Conservation (phyloP, 2,888 invertebrate species). For the Acrocyrtus sp. region DNA sequence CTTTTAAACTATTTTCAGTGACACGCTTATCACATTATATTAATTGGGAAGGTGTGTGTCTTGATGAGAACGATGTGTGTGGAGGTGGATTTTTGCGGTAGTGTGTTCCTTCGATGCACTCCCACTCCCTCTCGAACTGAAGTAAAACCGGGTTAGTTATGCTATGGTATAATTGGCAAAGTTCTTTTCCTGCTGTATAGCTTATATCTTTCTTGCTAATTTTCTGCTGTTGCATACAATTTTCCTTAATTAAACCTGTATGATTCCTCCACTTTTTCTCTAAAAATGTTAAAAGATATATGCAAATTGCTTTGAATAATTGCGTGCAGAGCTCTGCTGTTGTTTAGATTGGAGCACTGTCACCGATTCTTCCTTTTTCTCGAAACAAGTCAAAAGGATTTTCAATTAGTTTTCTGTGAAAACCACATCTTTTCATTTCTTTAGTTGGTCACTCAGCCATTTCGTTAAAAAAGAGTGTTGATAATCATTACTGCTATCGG, state of each 20-base stretch:
- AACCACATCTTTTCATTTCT: neutral
- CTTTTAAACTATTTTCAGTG: neutral
- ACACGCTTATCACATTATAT: conserved; percentile 23
- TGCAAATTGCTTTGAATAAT: neutral
- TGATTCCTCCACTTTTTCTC: conserved; percentile 14
- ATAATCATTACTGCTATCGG: neutral
- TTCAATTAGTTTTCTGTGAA: neutral
- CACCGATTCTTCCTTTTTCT: neutral
- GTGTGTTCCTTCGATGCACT: neutral
- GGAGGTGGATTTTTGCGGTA: too few species aligned
- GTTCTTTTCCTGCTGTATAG: too few species aligned
- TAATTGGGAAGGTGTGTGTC: conserved; percentile 20
- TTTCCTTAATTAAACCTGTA: conserved; percentile 33
- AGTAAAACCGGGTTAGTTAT: conserved; percentile 32
- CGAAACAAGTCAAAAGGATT: neutral
- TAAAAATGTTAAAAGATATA: too few species aligned
- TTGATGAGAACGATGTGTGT: neutral
- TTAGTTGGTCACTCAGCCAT: neutral
- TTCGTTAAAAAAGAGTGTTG: too few species aligned
- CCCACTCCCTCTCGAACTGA: too few species aligned
- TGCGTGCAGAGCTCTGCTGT: conserved; percentile 9
- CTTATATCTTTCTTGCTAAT: neutral
- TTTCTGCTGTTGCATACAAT: conserved; percentile 9
- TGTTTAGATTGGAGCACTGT: neutral
- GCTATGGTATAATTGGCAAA: neutral